These are phyloP conservation scores for Cyanistes caeruleus DNA, from an alignment of 2,113 vertebrate genomes.

Conservation along the genomic window DNA sequence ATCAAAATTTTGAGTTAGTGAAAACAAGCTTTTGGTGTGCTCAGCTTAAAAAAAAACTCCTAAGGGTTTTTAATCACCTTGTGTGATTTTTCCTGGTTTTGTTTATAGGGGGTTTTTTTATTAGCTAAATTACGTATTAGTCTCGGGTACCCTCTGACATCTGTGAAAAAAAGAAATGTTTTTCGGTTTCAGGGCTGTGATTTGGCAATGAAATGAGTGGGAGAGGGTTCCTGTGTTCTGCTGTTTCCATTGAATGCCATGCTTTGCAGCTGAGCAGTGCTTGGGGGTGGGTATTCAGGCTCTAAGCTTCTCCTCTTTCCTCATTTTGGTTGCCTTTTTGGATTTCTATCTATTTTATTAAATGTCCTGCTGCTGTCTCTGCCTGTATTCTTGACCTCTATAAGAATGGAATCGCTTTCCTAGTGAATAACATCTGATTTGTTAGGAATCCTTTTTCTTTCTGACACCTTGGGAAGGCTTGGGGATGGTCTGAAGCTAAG, in stretches of 20 bases:
- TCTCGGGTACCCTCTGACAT: background rate
- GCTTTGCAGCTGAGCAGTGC: background rate
- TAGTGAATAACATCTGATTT: background rate
- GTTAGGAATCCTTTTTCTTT: background rate
- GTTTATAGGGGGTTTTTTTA: background rate
- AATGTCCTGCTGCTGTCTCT: background rate
- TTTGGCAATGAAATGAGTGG: background rate
- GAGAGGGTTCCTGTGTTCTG: background rate
- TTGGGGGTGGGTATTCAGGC: background rate
- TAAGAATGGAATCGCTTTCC: background rate
- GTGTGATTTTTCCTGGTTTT: background rate
- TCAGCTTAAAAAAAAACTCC: background rate
- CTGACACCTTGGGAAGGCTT: background rate
- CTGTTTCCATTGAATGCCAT: fast-evolving
- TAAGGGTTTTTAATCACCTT: background rate
- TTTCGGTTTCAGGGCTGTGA: background rate
- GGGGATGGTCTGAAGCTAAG: background rate
- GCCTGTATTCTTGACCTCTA: background rate
- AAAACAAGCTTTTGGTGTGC: background rate
- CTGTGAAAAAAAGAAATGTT: background rate
- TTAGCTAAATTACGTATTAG: background rate
- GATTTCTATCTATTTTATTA: background rate
- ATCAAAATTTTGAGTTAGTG: background rate
- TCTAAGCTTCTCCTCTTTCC: background rate
- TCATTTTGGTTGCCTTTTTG: background rate